Evolutionary conservation across 2,888 invertebrate genomes (phyloP).

Genomic region (Camponotus fellah): DNA sequence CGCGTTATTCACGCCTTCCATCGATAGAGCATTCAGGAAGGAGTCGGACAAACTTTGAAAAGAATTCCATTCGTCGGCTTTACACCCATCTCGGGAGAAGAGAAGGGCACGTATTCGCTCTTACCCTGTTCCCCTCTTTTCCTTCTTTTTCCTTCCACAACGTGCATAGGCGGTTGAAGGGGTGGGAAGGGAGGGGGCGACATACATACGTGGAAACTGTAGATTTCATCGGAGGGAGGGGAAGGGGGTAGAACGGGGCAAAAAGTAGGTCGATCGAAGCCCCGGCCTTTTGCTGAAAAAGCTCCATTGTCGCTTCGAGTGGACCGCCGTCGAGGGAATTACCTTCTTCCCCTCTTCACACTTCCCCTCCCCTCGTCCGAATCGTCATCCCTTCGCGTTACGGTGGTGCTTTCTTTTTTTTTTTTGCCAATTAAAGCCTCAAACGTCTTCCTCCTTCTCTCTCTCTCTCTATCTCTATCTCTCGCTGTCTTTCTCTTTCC

Average conservation of each 20-base stretch:
- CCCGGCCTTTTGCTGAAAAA: conserved; percentile 65
- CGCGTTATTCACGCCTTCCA: conserved; percentile 35
- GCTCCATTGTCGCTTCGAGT: conserved; percentile 70
- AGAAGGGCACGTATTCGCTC: conserved; percentile 35
- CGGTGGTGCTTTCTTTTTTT: conserved; percentile 40
- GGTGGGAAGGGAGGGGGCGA: conserved; percentile 10
- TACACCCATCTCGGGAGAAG: conserved; percentile 20
- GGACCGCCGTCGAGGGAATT: conserved; percentile 64
- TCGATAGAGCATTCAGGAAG: conserved; percentile 38
- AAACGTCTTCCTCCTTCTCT: conserved; percentile 48
- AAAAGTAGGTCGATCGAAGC: conserved; percentile 72
- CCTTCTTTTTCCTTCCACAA: conserved; percentile 19
- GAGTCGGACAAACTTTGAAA: conserved; percentile 50
- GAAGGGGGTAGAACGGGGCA: conserved; percentile 1
- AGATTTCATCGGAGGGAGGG: conserved; percentile 53
- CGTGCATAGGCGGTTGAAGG: neutral
- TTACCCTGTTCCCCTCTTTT: neutral
- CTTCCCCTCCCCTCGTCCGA: neutral
- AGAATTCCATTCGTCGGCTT: conserved; percentile 60
- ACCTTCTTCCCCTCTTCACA: conserved; percentile 56
- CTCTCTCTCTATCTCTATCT: neutral
- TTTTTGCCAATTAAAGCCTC: conserved; percentile 68
- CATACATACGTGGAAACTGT: conserved; percentile 60
- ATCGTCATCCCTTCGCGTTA: neutral
- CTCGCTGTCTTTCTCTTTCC: neutral